Evolutionary conservation across 2,888 invertebrate genomes (phyloP).

Genomic region (Abrostola triplasia): DNA sequence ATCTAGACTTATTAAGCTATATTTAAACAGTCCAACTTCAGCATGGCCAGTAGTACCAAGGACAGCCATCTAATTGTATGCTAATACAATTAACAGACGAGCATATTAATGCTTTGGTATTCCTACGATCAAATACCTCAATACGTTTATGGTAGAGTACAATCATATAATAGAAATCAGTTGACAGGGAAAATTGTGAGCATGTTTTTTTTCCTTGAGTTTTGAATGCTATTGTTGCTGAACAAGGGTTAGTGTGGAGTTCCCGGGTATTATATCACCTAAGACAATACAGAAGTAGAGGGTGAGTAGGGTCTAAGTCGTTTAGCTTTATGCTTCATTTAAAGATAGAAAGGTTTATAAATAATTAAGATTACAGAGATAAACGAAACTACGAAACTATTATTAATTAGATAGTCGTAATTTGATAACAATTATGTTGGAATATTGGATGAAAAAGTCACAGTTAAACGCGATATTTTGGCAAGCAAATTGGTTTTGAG

Average conservation of each 20-base stretch:
- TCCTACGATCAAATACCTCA: constrained; percentile 33
- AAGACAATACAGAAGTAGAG: too few relatives aligned
- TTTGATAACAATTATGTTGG: too few relatives aligned
- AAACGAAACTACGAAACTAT: too few relatives aligned
- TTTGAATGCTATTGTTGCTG: constrained; percentile 8
- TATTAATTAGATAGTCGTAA: too few relatives aligned
- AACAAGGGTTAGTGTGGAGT: constrained; percentile 13
- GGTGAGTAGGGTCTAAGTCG: too few relatives aligned
- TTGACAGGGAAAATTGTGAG: constrained; percentile 26
- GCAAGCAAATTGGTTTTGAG: too few relatives aligned
- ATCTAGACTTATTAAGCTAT: constrained; percentile 26
- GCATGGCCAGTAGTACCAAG: constrained; percentile 35
- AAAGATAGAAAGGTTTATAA: too few relatives aligned
- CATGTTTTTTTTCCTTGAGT: constrained; percentile 16
- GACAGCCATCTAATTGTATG: constrained; percentile 55
- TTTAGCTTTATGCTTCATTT: too few relatives aligned
- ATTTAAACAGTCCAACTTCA: constrained; percentile 14
- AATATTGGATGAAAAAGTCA: too few relatives aligned
- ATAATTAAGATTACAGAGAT: too few relatives aligned
- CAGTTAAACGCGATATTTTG: too few relatives aligned
- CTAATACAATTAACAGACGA: constrained; percentile 37
- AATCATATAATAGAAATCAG: constrained; percentile 16
- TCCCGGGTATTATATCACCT: too few relatives aligned
- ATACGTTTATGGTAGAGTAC: constrained; percentile 27
- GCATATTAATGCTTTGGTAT: constrained; percentile 42